Evolutionary conservation across 2,113 vertebrate species (phyloP), one percentile per base, ranked within the genome.

Genomic region (Boulengeromyrus knoepffleri): DNA sequence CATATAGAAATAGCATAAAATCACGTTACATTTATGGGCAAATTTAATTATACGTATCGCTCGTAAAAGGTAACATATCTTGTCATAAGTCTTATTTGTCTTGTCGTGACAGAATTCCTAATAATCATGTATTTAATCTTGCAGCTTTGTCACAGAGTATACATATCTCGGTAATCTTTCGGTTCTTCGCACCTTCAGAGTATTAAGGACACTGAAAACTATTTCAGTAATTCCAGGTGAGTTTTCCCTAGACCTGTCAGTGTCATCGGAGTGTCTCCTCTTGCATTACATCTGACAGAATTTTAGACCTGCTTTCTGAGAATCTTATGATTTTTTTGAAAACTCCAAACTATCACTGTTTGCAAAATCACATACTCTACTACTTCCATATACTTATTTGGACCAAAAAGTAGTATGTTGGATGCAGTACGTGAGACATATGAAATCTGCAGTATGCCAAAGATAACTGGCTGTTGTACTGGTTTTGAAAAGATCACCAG

Each of bases 171-270:
- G 97, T 97, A 98, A 98, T 97, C 97, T 98, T 96, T 98, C 97
- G 95, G 98, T 97, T 97, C 97, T 99, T 96, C 97, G 98, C 96
- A 98, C 98, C 95, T 98, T 98, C 97, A 98, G 98, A 97, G 98
- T 99, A 62, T 95, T 99, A 96, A 97, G 98, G 99, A 97, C 98
- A 91, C 97, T 99, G 98, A 99, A 99, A 98, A 99, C 98, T 97
- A 99, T 99, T 98, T 99, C 98, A 96, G 97, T 99, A 94, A 99
- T 99, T 13, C 98, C 98, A 99, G 98, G 98, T 99, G 99, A 98
- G 98, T 85, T 42, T 19, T 77, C 13, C 31, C 17, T 17, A 17
- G 31, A 77, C 36, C 15, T 6, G 27, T 17, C 13, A 39, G 15
- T 42, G 74, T 7, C 5, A 77, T 19, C 1, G 36, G 2, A 39